phyloP scores from a whole-genome alignment of 2,113 vertebrate species.

The Mormyrus lacerda region DNA sequence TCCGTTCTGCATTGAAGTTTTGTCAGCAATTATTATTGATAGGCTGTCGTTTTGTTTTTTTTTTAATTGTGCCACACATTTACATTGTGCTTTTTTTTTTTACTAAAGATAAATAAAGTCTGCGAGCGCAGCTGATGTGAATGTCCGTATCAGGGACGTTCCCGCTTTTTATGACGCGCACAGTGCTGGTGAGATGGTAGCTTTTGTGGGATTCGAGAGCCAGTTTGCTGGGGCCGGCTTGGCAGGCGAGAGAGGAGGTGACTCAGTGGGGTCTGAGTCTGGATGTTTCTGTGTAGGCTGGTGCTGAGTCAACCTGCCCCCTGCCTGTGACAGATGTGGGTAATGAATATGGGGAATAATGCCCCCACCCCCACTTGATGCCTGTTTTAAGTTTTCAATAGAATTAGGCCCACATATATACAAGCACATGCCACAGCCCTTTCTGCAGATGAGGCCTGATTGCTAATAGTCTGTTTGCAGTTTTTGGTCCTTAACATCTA shows the following conservation, averaged over 20 bases:
- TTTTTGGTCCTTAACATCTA: not conserved
- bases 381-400: not conserved
- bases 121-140: not conserved
- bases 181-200: not conserved
- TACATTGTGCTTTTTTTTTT: not conserved
- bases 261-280: not conserved
- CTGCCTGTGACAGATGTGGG: constrained; percentile 17
- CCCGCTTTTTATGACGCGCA: not conserved
- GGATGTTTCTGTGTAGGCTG: not conserved
- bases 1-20: not conserved
- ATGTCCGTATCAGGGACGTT: not conserved
- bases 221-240: not conserved
- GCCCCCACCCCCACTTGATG: not conserved
- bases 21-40: not conserved
- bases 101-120: not conserved
- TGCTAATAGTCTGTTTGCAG: not conserved
- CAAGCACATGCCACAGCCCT: not conserved
- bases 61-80: not conserved
- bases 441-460: not conserved
- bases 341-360: not conserved
- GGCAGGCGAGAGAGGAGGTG: not conserved
- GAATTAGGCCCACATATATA: not conserved
- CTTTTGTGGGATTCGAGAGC: not conserved
- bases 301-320: not conserved
- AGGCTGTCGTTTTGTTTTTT: not conserved